These are phyloP conservation scores for Drosophila santomea DNA, from an alignment of 1,140 invertebrate genomes.

Conservation along the genomic window DNA sequence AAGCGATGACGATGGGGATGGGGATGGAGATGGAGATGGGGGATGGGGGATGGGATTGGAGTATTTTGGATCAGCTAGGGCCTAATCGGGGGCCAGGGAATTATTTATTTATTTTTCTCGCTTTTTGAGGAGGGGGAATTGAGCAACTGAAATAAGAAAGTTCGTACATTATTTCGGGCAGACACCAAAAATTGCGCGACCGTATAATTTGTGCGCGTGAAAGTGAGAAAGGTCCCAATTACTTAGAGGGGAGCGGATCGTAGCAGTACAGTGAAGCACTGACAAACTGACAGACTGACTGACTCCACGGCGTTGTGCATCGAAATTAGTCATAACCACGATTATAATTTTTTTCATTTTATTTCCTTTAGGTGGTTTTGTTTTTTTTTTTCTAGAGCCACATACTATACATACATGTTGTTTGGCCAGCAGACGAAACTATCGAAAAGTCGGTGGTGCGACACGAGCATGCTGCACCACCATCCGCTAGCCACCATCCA, in stretches of 20 bases:
- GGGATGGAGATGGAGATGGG: constrained; percentile 44
- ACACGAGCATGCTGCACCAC: constrained; percentile 52
- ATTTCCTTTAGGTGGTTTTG: neutral
- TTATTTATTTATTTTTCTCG: too few relatives aligned
- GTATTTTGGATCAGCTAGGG: constrained; percentile 8
- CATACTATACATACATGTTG: neutral
- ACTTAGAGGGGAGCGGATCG: constrained; percentile 32
- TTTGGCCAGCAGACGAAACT: neutral
- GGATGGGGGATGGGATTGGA: constrained; percentile 7
- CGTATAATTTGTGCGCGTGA: constrained; percentile 82
- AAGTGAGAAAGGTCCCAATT: constrained; percentile 83
- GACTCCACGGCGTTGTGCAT: constrained; percentile 39
- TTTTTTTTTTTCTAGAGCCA: too few relatives aligned
- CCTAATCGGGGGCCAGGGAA: neutral
- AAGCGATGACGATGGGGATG: constrained; percentile 64
- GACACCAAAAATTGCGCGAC: constrained; percentile 65
- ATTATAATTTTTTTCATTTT: constrained; percentile 53
- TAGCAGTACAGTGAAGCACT: constrained; percentile 20
- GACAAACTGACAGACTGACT: constrained; percentile 12
- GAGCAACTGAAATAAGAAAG: constrained; percentile 70
- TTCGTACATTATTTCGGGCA: constrained; percentile 80
- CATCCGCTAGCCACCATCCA: constrained; percentile 38
- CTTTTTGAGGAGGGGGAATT: neutral
- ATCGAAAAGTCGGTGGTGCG: constrained; percentile 5
- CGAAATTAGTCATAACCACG: constrained; percentile 81